Percentiles rank a stretch among this genome's conserved stretches.
phyloP scores from a whole-genome alignment of 2,797 vertebrate species.

The Alauda arvensis region DNA sequence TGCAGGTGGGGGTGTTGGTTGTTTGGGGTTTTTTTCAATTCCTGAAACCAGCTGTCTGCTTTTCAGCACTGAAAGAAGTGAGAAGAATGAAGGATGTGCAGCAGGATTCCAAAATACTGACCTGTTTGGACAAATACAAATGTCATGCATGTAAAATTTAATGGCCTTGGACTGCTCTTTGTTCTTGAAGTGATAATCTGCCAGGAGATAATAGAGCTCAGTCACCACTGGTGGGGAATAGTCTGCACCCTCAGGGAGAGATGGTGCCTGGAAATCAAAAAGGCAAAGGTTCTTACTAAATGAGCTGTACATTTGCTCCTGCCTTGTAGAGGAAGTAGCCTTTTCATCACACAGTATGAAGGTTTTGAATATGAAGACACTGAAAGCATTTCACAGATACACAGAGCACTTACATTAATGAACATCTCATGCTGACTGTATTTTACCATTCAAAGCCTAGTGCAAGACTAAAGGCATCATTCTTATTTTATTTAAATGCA shows the following conservation, averaged over 20 bases:
- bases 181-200: slow-evolving; percentile 98
- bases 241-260: slow-evolving; percentile 86
- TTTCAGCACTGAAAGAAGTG: neutral
- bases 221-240: slow-evolving; percentile 86
- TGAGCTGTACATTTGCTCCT: neutral
- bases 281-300: neutral
- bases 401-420: neutral
- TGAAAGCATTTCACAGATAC: neutral
- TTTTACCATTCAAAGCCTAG: neutral
- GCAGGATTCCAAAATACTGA: slow-evolving; percentile 42
- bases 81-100: neutral
- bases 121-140: slow-evolving; percentile 94
- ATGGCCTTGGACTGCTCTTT: slow-evolving; percentile 98
- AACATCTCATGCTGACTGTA: neutral
- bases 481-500: neutral
- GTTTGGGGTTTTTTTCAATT: neutral
- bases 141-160: slow-evolving; percentile 97
- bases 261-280: slow-evolving; percentile 77
- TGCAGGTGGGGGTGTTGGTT: neutral
- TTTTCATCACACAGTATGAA: neutral
- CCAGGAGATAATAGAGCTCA: slow-evolving; percentile 94
- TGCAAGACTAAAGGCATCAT: neutral
- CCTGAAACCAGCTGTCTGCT: neutral
- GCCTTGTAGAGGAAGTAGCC: neutral
- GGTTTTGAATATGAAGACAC: neutral